phyloP scores from a whole-genome alignment of 2,113 vertebrate species.

The Trochalopteron elliotii region DNA sequence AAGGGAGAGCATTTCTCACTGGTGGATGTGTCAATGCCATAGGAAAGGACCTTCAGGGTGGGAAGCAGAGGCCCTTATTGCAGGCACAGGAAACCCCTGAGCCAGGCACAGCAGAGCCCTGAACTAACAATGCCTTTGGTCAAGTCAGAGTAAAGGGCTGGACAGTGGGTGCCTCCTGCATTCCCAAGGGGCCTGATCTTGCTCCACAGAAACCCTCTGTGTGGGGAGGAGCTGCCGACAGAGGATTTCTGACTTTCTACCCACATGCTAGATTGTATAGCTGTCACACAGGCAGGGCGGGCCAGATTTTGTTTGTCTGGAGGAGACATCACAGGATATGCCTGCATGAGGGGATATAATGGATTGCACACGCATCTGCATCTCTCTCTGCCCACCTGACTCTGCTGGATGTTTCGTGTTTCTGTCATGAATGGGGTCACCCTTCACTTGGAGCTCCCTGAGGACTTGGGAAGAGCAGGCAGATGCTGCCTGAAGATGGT shows the following conservation, averaged over 20 bases:
- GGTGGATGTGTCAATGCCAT: not conserved
- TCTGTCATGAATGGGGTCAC: not conserved
- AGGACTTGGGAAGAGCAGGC: not conserved
- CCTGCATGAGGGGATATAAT: not conserved
- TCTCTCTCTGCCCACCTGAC: not conserved
- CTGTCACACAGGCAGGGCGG: not conserved
- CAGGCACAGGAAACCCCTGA: not conserved
- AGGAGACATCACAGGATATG: not conserved
- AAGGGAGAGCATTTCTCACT: not conserved
- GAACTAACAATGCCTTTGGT: fast-evolving
- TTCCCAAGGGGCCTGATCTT: not conserved
- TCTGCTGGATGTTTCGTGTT: not conserved
- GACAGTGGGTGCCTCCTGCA: not conserved
- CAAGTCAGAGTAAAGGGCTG: not conserved
- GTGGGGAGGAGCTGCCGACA: not conserved
- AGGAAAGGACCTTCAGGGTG: not conserved
- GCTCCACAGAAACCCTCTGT: not conserved
- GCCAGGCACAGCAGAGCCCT: not conserved
- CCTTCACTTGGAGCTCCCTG: not conserved
- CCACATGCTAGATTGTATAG: not conserved
- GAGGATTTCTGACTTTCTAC: not conserved
- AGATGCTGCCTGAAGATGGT: not conserved
- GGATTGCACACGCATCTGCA: not conserved
- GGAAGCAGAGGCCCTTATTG: not conserved
- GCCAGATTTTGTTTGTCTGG: not conserved